These are phyloP conservation scores for Tribolium freemani DNA, from an alignment of 2,888 invertebrate species.

Conservation along the genomic window DNA sequence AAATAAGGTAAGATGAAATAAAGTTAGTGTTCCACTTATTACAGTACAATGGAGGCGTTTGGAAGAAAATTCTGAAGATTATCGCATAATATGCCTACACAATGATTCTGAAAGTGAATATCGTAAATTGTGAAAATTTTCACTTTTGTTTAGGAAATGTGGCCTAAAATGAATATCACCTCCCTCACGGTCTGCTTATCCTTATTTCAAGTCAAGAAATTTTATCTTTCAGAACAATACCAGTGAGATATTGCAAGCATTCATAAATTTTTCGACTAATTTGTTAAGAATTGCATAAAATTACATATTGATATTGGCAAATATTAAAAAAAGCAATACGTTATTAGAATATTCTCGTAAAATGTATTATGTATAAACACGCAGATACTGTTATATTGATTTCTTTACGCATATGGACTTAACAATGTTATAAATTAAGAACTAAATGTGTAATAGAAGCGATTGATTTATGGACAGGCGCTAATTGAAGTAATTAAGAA, in stretches of 20 bases:
- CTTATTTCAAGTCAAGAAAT: neutral
- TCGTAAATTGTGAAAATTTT: neutral
- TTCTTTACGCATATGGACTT: neutral
- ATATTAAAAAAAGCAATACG: too few relatives aligned
- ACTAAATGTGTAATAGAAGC: neutral
- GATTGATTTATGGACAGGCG: neutral
- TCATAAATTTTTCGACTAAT: neutral
- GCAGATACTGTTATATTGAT: neutral
- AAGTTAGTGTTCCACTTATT: neutral
- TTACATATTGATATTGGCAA: too few relatives aligned
- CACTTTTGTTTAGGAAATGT: neutral
- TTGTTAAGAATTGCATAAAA: neutral
- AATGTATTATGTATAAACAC: too few relatives aligned
- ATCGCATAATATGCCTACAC: too few relatives aligned
- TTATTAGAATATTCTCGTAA: neutral
- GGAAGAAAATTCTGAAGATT: neutral
- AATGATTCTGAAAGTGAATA: too few relatives aligned
- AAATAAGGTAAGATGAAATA: neutral
- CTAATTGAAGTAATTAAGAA: neutral
- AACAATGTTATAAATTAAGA: neutral
- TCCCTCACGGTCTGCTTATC: neutral
- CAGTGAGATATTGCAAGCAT: neutral
- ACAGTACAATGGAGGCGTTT: neutral
- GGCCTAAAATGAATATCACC: neutral
- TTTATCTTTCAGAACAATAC: neutral